Evolutionary conservation across 2,797 vertebrate species (phyloP).

Genomic region (Trichosurus vulpecula): DNA sequence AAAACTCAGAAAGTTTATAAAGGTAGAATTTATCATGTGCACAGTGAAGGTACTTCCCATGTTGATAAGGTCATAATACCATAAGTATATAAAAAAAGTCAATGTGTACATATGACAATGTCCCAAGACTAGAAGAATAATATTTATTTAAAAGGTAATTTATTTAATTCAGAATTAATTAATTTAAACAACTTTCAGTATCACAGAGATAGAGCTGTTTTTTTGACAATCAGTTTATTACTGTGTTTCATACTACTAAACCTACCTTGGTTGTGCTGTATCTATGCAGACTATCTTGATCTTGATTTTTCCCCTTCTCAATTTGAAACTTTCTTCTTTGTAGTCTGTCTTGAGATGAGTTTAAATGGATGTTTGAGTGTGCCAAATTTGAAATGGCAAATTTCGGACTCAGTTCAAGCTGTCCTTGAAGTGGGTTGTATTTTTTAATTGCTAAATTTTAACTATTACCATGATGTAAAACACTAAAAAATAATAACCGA

Average conservation of each 20-base stretch:
- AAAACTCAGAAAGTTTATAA: background rate
- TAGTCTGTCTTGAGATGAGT: background rate
- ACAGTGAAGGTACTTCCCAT: background rate
- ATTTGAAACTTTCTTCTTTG: background rate
- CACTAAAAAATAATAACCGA: background rate
- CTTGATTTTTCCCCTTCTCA: background rate
- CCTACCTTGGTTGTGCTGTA: background rate
- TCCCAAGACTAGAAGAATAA: background rate
- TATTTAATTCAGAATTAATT: background rate
- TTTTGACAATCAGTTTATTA: background rate
- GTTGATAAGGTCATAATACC: background rate
- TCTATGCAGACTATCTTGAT: background rate
- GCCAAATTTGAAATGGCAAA: background rate
- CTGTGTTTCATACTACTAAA: background rate
- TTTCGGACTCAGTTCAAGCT: conserved; percentile 11
- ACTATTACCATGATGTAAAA: background rate
- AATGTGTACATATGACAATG: background rate
- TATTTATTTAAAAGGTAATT: background rate
- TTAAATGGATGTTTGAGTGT: background rate
- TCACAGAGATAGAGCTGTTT: background rate
- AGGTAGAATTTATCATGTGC: background rate
- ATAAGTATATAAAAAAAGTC: no score
- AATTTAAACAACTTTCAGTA: background rate
- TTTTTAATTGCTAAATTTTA: conserved; percentile 34
- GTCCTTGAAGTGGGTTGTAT: background rate